phyloP scores from a whole-genome alignment of 2,888 invertebrate species.

The Sepiola atlantica region DNA sequence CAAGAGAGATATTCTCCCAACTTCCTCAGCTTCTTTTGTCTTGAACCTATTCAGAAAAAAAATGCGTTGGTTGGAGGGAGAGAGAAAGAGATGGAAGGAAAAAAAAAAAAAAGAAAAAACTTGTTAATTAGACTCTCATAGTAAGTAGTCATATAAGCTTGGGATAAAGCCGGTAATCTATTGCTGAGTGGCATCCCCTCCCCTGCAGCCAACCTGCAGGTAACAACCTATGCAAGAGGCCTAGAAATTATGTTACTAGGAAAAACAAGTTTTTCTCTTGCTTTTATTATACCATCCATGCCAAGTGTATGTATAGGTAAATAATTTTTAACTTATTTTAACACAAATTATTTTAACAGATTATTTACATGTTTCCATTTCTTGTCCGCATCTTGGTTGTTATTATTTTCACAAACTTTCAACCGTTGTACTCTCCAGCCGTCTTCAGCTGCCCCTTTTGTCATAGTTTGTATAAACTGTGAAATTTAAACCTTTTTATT shows the following conservation, averaged over 20 bases:
- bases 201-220: slow-evolving; percentile 35
- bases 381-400: too few species aligned
- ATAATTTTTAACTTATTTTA: too few species aligned
- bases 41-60: slow-evolving; percentile 44
- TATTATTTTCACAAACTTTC: too few species aligned
- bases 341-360: too few species aligned
- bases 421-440: too few species aligned
- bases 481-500: too few species aligned
- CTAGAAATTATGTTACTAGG: slow-evolving; percentile 34
- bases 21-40: slow-evolving; percentile 44
- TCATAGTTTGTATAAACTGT: too few species aligned
- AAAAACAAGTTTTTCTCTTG: neutral
- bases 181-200: slow-evolving; percentile 36
- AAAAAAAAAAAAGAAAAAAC: neutral
- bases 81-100: slow-evolving; percentile 8
- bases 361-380: too few species aligned
- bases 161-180: slow-evolving; percentile 44
- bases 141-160: slow-evolving; percentile 18
- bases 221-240: slow-evolving; percentile 44
- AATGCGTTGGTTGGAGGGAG: slow-evolving; percentile 42
- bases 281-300: neutral
- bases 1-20: slow-evolving; percentile 45
- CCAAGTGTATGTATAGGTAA: neutral
- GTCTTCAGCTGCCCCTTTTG: too few species aligned
- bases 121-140: slow-evolving; percentile 41